These are phyloP conservation scores for Macrosoma leucophasiata DNA, from an alignment of 2,888 invertebrate genomes.

Conservation along the genomic window DNA sequence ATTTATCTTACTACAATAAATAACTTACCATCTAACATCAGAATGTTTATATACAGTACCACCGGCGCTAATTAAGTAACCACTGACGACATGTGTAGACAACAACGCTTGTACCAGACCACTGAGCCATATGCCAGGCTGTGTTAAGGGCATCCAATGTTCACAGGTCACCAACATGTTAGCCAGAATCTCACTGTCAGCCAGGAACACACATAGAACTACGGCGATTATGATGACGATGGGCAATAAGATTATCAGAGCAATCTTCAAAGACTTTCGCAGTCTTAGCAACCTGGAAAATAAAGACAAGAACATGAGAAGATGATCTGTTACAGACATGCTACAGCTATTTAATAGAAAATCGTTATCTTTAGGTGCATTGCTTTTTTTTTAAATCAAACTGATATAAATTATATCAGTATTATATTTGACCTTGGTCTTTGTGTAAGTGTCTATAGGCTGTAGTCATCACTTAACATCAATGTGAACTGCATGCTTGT, in stretches of 20 bases:
- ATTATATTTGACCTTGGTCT: too few species aligned
- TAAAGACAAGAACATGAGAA: too few species aligned
- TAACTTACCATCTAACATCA: conserved; percentile 79
- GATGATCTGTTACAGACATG: too few species aligned
- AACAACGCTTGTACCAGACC: conserved; percentile 78
- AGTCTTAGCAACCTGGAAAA: conserved; percentile 67
- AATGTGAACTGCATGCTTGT: too few species aligned
- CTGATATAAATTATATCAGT: too few species aligned
- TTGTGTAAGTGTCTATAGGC: too few species aligned
- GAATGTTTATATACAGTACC: conserved; percentile 78
- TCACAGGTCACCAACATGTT: conserved; percentile 56
- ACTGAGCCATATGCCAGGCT: conserved; percentile 76
- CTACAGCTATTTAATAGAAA: too few species aligned
- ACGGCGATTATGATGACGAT: conserved; percentile 49
- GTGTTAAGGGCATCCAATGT: conserved; percentile 50
- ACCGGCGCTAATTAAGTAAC: conserved; percentile 78
- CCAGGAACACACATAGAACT: conserved; percentile 52
- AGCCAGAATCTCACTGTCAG: conserved; percentile 42
- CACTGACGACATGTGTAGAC: conserved; percentile 79
- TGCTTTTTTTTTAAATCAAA: too few species aligned
- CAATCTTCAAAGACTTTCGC: conserved; percentile 64
- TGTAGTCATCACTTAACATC: too few species aligned
- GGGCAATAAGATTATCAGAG: conserved; percentile 53
- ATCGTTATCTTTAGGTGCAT: too few species aligned
- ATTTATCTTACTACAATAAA: too few species aligned